phyloP scores from a whole-genome alignment of 1,140 invertebrate species.

The Callitettix versicolor region DNA sequence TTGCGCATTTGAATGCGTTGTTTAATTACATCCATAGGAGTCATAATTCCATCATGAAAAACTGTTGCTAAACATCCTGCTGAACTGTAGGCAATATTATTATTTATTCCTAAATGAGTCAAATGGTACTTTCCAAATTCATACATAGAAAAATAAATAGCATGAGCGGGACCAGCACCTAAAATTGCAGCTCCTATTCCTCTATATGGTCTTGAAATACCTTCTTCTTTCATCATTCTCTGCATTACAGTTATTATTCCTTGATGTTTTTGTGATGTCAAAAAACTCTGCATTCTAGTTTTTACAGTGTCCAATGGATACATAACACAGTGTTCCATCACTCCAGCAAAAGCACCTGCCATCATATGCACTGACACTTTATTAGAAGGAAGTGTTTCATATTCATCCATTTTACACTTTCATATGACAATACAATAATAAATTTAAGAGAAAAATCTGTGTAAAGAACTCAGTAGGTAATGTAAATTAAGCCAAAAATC shows the following conservation, averaged over 20 bases:
- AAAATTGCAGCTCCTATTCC: constrained; percentile 87
- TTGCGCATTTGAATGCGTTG: constrained; percentile 97
- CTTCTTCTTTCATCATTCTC: constrained; percentile 85
- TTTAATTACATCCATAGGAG: constrained; percentile 99
- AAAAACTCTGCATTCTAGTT: constrained; percentile 92
- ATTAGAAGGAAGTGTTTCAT: constrained; percentile 77
- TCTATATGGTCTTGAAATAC: constrained; percentile 57
- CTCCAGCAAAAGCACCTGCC: constrained; percentile 90
- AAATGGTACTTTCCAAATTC: constrained; percentile 81
- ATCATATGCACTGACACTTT: constrained; percentile 80
- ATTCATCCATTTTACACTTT: constrained; percentile 61
- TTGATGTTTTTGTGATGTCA: constrained; percentile 45
- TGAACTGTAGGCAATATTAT: constrained; percentile 38
- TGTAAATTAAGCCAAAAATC: too few relatives aligned
- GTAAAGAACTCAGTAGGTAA: too few relatives aligned
- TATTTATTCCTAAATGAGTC: constrained; percentile 29
- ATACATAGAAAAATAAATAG: constrained; percentile 95
- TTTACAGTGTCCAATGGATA: constrained; percentile 96
- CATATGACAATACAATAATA: too few relatives aligned
- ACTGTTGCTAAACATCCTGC: constrained; percentile 75
- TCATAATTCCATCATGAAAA: constrained; percentile 95
- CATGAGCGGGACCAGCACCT: constrained; percentile 96
- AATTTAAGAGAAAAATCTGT: too few relatives aligned
- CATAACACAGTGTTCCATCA: constrained; percentile 97
- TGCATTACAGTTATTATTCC: constrained; percentile 65